Evolutionary conservation across 2,888 invertebrate species (phyloP), one percentile per base, ranked within the genome.

Genomic region (Ormia ochracea): DNA sequence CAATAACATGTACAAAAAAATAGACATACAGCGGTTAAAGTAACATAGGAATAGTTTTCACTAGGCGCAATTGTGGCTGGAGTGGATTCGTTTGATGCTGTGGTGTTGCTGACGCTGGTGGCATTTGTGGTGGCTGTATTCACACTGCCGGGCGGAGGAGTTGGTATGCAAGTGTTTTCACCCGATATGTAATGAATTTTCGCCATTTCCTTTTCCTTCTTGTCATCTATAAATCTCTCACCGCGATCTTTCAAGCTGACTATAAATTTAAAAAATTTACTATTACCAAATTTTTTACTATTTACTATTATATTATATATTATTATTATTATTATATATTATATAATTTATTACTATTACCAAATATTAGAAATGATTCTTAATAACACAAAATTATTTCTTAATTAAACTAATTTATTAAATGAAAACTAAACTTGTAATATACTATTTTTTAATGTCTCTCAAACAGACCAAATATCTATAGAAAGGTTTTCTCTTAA

Each of bases 31-130:
- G 94, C 93, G 52, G 94, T 93, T 83, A 96, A 91, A 87, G 96
- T 95, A 78, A 97, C 96, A 88, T 96, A 96, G 28, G 96, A 94
- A 89, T 95, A 95, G 83, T 93, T 93, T 83, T 95, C 94, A 21
- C 92, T 91, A 85, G 90, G 87, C 81, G 87, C 88, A 75, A 89
- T 89, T 76, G 88, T 85, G 73, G 84, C 70, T 82, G 82, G 78
- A 43, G 81, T 81, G 72, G 85, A 82, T 74, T 86, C 86, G 56
- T 66, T 50, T 17, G 72, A 14, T 33, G 50, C 36, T 66, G 65
- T 82, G 21, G 21, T 61, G 23, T 48, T 70, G 61, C 19, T 58
- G 10, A 23, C 65, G 28, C 28, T 68, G 50, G 54, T 68, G 41
- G 50, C 63, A 4, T 48, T 69, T 50, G 48, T 26, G 4, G 45